Percentiles rank a stretch among this genome's conserved stretches.
Conservation (phyloP, 2,888 invertebrate genomes). For the Xestia sexstrigata region DNA sequence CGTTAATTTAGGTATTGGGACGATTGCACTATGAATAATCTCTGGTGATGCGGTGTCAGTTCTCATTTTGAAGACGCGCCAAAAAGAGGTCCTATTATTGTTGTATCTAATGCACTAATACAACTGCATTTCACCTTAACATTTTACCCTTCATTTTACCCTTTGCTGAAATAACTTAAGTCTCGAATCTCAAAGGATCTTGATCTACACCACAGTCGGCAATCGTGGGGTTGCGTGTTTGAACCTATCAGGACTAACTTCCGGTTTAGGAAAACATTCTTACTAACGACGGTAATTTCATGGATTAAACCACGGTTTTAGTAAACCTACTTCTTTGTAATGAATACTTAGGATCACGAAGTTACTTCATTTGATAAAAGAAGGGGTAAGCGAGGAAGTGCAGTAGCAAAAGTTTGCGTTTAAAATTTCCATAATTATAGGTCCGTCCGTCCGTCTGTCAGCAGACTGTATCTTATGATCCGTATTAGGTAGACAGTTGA, state of each 20-base stretch:
- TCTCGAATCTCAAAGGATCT: background rate
- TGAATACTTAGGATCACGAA: background rate
- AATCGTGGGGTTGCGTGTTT: conserved; percentile 37
- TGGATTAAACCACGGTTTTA: background rate
- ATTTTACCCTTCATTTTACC: background rate
- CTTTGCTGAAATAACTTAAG: background rate
- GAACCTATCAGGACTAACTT: conserved; percentile 33
- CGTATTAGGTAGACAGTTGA: too few species aligned
- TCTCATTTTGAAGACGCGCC: too few species aligned
- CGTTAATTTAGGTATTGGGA: too few species aligned
- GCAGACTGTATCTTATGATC: too few species aligned
- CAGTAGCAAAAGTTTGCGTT: background rate
- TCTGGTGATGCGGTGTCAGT: too few species aligned
- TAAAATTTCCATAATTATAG: background rate
- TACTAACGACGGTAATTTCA: conserved; percentile 34
- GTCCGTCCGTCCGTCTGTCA: too few species aligned
- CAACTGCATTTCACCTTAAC: background rate
- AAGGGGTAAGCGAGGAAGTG: background rate
- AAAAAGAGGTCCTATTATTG: too few species aligned
- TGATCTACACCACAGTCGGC: background rate
- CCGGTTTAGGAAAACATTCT: conserved; percentile 33
- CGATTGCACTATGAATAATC: too few species aligned
- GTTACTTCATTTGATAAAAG: background rate
- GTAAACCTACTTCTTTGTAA: conserved; percentile 3
- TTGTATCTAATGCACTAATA: too few species aligned